Percentiles rank a stretch among this genome's conserved stretches.
phyloP scores from a whole-genome alignment of 2,888 invertebrate species.

The Plusia festucae region DNA sequence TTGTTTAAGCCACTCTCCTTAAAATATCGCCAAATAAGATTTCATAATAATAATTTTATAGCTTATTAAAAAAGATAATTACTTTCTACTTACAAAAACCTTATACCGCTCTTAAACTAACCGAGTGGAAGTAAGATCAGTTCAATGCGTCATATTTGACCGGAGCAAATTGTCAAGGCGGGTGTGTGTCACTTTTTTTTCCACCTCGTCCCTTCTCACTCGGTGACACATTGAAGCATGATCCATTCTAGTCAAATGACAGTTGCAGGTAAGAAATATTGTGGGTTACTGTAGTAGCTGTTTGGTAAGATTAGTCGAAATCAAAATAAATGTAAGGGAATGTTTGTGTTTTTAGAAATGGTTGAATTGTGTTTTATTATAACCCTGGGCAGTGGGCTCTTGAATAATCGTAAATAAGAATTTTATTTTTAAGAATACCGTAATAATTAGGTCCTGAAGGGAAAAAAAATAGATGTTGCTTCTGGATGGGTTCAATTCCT shows the following conservation, averaged over 20 bases:
- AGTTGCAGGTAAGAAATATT: slow-evolving; percentile 48
- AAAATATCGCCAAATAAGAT: no score
- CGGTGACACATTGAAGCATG: slow-evolving; percentile 80
- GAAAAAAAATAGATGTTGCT: no score
- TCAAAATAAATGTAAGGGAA: slow-evolving; percentile 19
- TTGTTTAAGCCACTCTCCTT: no score
- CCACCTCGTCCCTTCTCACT: slow-evolving; percentile 70
- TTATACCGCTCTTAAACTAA: slow-evolving; percentile 50
- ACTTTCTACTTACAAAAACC: slow-evolving; percentile 12
- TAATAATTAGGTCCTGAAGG: no score
- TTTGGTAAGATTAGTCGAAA: slow-evolving; percentile 12
- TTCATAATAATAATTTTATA: no score
- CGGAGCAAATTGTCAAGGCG: slow-evolving; percentile 80
- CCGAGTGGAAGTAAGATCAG: slow-evolving; percentile 65
- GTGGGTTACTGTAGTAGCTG: slow-evolving; percentile 52
- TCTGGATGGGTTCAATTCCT: no score
- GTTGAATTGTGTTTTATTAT: no score
- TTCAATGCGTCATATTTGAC: slow-evolving; percentile 69
- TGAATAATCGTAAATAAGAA: no score
- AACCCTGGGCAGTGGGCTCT: no score
- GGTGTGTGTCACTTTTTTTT: slow-evolving; percentile 54
- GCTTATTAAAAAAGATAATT: background rate
- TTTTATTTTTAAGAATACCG: background rate
- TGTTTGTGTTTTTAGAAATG: background rate
- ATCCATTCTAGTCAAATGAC: slow-evolving; percentile 68